Percentiles rank a stretch among this genome's conserved stretches.
phyloP scores from a whole-genome alignment of 2,888 invertebrate species.

The Tipula lateralis region DNA sequence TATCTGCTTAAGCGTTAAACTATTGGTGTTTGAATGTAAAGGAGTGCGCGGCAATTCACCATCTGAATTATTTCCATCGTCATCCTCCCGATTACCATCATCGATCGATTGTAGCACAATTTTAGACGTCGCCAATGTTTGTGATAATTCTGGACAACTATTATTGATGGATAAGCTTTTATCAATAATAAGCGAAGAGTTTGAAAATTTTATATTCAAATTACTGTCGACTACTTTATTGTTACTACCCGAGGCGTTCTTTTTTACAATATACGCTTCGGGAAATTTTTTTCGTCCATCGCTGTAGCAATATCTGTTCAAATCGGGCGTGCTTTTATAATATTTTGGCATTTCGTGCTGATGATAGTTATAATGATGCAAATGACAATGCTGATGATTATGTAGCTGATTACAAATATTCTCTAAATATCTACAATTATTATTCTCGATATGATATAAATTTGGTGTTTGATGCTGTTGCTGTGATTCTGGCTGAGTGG shows the following conservation, averaged over 20 bases:
- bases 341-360: neutral
- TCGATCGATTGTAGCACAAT: neutral
- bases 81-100: neutral
- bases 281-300: constrained; percentile 45
- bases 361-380: constrained; percentile 27
- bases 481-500: neutral
- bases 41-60: neutral
- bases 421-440: neutral
- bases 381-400: constrained; percentile 31
- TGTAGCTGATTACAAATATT: constrained; percentile 29
- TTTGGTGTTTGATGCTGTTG: neutral
- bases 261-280: constrained; percentile 47
- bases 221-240: neutral
- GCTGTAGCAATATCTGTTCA: neutral
- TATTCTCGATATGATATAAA: neutral
- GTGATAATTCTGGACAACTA: constrained; percentile 47
- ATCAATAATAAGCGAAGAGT: neutral
- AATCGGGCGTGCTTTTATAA: constrained; percentile 33
- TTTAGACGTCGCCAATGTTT: constrained; percentile 30
- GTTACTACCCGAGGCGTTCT: neutral
- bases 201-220: neutral
- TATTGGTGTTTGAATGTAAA: neutral
- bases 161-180: constrained; percentile 32
- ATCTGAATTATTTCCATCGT: neutral
- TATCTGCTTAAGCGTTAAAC: constrained; percentile 11